phyloP scores from a whole-genome alignment of 2,797 vertebrate species.

The Enteromius thamalakanensis region DNA sequence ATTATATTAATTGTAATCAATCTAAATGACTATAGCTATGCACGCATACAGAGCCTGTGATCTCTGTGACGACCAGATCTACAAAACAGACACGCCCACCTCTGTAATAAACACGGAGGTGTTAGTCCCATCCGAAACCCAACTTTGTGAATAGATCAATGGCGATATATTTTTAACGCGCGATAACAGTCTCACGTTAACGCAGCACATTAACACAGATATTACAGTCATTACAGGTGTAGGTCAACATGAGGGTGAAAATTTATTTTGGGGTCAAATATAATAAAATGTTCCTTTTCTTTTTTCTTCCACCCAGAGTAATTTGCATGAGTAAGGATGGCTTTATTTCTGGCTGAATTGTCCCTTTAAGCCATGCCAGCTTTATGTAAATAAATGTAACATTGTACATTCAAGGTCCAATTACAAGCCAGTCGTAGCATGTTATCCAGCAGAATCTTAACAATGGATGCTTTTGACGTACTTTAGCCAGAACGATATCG shows the following conservation, averaged over 20 bases:
- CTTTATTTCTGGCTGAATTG: not conserved
- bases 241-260: not conserved
- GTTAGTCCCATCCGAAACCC: too few relatives aligned
- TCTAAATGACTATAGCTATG: too few relatives aligned
- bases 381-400: not conserved
- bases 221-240: not conserved
- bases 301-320: not conserved
- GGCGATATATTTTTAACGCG: too few relatives aligned
- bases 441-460: constrained; percentile 1
- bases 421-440: not conserved
- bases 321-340: not conserved
- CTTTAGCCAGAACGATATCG: constrained; percentile 4
- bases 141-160: too few relatives aligned
- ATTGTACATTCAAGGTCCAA: not conserved
- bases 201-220: too few relatives aligned
- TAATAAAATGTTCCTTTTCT: not conserved
- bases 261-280: not conserved
- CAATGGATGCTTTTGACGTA: not conserved
- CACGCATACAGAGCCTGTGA: too few relatives aligned
- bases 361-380: not conserved
- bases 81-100: too few relatives aligned
- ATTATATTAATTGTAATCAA: too few relatives aligned
- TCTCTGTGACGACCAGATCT: too few relatives aligned
- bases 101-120: too few relatives aligned
- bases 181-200: too few relatives aligned